Evolutionary conservation across 1,140 invertebrate species (phyloP), one percentile per base, ranked within the genome.

Genomic region (Metaphire vulgaris): DNA sequence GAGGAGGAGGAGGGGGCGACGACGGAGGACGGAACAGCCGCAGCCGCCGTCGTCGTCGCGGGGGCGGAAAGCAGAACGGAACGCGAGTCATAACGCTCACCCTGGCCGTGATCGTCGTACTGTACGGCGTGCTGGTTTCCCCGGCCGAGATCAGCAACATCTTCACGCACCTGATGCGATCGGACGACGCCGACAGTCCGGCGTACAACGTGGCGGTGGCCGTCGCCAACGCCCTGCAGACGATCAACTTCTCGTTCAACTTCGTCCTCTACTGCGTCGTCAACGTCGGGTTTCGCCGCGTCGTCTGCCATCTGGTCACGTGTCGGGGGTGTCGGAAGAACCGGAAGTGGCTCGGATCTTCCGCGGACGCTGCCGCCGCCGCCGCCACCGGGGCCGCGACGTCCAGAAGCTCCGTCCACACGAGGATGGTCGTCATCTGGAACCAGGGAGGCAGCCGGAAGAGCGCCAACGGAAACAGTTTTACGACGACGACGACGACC

Each of bases 71-170:
- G 41, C 41, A 56, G 41, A 56, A 56, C 41, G 21, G 41, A 6
- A 56, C 41, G 6, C 41, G 21, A 12, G 21, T 56, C 6, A 56
- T 56, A 6, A 56, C 41, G 6, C 41, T 56, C 41, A 56, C 41
- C 41, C 41, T 56, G 41, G 21, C 41, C 6, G 21, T 56, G 6
- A 56, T 56, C 41, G 41, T 56, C 41, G 21, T 56, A 6, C 41
- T 56, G 6, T 56, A 56, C 41, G 41, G 6, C 6, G 41, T 56
- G 6, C 41, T 56, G 6, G 41, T 56, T 6, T 56, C 41, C 6
- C 41, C 41, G 41, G 41, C 41, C 41, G 41, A 56, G 41, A 56
- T 56, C 41, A 56, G 41, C 41, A 56, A 56, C 41, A 56, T 56
- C 41, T 56, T 56, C 41, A 56, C 41, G 41, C 21, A 12, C 41